Evolutionary conservation across 2,113 vertebrate genomes (phyloP).

Genomic region (Eulacestoma nigropectus): DNA sequence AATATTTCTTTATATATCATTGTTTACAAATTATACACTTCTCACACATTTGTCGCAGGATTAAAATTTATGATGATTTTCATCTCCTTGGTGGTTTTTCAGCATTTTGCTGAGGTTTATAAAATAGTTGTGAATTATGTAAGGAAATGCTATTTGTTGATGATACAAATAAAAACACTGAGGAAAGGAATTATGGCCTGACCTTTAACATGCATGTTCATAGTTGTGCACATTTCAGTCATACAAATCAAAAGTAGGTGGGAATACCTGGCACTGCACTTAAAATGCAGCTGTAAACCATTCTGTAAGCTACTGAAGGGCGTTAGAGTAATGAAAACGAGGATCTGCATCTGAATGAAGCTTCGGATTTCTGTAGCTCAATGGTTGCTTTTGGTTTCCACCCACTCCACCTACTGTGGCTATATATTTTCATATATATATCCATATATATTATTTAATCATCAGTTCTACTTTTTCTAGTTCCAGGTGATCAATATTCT

Average conservation of each 20-base stretch:
- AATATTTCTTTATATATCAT: not conserved
- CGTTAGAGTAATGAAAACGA: not conserved
- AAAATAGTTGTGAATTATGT: not conserved
- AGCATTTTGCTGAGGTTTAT: not conserved
- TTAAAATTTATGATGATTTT: not conserved
- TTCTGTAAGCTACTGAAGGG: not conserved
- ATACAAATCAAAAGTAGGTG: not conserved
- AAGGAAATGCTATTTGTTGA: not conserved
- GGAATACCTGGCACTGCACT: not conserved
- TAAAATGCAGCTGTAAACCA: not conserved
- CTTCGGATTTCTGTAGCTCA: not conserved
- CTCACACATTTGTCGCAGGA: not conserved
- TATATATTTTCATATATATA: not conserved
- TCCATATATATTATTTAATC: not conserved
- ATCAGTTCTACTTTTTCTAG: not conserved
- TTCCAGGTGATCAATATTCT: not conserved
- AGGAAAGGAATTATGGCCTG: not conserved
- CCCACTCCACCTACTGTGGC: not conserved
- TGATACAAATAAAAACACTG: not conserved
- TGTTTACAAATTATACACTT: not conserved
- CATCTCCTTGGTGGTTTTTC: not conserved
- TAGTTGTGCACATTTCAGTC: not conserved
- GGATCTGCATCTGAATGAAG: not conserved
- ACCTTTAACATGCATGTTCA: not conserved
- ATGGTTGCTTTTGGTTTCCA: not conserved